phyloP scores from a whole-genome alignment of 1,140 invertebrate species.

The Rhagoletis pomonella region DNA sequence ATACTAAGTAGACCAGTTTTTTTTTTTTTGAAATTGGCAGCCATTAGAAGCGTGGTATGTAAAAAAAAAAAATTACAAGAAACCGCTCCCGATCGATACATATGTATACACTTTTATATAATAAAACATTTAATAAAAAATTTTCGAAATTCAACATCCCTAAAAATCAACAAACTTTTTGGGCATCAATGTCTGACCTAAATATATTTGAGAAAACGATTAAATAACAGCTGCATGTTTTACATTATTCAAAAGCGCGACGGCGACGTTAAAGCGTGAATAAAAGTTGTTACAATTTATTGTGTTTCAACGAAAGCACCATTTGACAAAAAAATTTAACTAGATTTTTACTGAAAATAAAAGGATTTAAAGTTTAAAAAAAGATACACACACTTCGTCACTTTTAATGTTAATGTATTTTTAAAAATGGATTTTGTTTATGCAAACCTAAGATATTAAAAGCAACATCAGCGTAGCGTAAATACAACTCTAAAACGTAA shows the following conservation, averaged over 20 bases:
- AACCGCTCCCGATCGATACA: too few relatives aligned
- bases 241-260: conserved; percentile 13
- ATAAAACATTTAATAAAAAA: too few relatives aligned
- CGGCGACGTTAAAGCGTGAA: background rate
- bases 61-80: too few relatives aligned
- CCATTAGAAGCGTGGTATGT: too few relatives aligned
- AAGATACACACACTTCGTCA: conserved; percentile 72
- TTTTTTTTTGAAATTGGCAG: too few relatives aligned
- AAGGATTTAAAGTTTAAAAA: background rate
- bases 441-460: conserved; percentile 4
- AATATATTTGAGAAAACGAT: too few relatives aligned
- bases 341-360: conserved; percentile 10
- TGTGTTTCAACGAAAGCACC: background rate
- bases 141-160: too few relatives aligned
- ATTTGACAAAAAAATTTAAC: background rate
- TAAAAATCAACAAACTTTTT: too few relatives aligned
- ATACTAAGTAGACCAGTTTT: background rate
- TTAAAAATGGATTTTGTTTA: conserved; percentile 47
- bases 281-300: conserved; percentile 47
- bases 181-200: too few relatives aligned
- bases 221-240: background rate
- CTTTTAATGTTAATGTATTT: conserved; percentile 63
- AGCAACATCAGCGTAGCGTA: background rate
- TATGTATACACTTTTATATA: too few relatives aligned
- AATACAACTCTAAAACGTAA: background rate